Conservation (phyloP, 2,797 vertebrate genomes). For the Leuciscus waleckii region DNA sequence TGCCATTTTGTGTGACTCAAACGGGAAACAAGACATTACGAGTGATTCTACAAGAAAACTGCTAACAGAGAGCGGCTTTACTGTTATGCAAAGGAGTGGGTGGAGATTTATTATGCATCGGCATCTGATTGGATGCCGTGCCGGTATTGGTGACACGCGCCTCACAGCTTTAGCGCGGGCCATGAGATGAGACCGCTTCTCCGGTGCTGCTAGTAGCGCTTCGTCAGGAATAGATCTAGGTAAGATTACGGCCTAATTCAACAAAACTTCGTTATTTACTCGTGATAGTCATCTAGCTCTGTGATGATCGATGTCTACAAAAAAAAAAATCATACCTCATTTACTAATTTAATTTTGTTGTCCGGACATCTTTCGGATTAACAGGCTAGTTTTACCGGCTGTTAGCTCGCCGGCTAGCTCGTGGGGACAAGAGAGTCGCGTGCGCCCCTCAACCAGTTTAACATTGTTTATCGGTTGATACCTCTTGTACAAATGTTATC, state of each 20-base stretch:
- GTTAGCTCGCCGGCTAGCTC: conserved; percentile 45
- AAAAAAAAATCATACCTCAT: neutral
- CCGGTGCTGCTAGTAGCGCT: conserved; percentile 46
- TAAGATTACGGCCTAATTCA: conserved; percentile 23
- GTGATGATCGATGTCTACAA: neutral
- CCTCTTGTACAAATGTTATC: neutral
- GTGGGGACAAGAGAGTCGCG: conserved; percentile 23
- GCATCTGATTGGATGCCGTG: conserved; percentile 50
- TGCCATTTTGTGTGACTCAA: neutral
- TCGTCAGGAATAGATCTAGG: conserved; percentile 27
- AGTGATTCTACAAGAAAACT: neutral
- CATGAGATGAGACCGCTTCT: conserved; percentile 41
- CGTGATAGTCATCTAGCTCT: rapidly evolving
- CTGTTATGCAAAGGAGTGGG: neutral
- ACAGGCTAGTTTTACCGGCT: conserved; percentile 25
- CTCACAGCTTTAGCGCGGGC: conserved; percentile 26
- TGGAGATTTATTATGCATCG: neutral
- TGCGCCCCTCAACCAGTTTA: neutral
- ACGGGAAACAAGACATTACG: neutral
- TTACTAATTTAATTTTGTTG: neutral
- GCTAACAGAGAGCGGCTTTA: neutral
- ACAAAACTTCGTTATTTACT: neutral
- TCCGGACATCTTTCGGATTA: neutral
- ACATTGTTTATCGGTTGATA: neutral
- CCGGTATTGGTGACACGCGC: conserved; percentile 59